These are phyloP conservation scores for Champsocephalus esox DNA, from an alignment of 2,797 vertebrate species.

Conservation along the genomic window DNA sequence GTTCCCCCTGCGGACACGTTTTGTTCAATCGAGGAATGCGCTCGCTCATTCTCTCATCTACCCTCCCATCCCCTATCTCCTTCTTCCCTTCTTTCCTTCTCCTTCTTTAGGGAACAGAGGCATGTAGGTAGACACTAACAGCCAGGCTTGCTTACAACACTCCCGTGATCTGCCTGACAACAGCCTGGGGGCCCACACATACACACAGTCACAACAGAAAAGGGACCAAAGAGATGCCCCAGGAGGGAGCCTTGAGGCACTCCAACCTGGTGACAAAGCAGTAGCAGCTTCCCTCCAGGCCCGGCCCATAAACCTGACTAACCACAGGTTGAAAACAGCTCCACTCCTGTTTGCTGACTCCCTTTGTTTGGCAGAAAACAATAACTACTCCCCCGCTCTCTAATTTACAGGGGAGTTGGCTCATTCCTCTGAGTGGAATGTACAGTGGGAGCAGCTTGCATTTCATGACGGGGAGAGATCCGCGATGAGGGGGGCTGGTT, in stretches of 20 bases:
- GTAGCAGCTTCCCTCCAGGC: slow-evolving; percentile 35
- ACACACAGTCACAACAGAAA: slow-evolving; percentile 39
- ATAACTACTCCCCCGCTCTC: slow-evolving; percentile 43
- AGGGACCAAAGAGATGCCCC: slow-evolving; percentile 53
- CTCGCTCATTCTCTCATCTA: slow-evolving; percentile 42
- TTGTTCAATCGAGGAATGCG: slow-evolving; percentile 65
- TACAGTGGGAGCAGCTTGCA: slow-evolving; percentile 73
- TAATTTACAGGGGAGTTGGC: slow-evolving; percentile 72
- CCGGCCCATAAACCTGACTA: slow-evolving; percentile 13
- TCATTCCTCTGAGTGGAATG: slow-evolving; percentile 76
- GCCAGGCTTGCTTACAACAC: slow-evolving; percentile 50
- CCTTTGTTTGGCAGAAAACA: slow-evolving; percentile 66
- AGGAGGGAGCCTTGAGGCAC: slow-evolving; percentile 71
- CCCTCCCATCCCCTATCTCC: slow-evolving; percentile 16
- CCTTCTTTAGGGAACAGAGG: slow-evolving; percentile 57
- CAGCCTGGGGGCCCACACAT: slow-evolving; percentile 67
- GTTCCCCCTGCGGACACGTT: slow-evolving; percentile 70
- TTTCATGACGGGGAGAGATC: slow-evolving; percentile 77
- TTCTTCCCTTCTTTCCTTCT: slow-evolving; percentile 18
- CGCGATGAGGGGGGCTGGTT: slow-evolving; percentile 35
- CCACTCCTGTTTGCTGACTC: slow-evolving; percentile 42
- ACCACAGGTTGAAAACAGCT: slow-evolving; percentile 41
- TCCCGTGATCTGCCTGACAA: slow-evolving; percentile 76
- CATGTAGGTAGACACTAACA: slow-evolving; percentile 63
- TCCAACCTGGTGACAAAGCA: slow-evolving; percentile 59